Percentiles rank a stretch among this genome's conserved stretches.
These are phyloP conservation scores for Himalopsyche tibetana DNA, from an alignment of 2,888 invertebrate species.

Conservation along the genomic window DNA sequence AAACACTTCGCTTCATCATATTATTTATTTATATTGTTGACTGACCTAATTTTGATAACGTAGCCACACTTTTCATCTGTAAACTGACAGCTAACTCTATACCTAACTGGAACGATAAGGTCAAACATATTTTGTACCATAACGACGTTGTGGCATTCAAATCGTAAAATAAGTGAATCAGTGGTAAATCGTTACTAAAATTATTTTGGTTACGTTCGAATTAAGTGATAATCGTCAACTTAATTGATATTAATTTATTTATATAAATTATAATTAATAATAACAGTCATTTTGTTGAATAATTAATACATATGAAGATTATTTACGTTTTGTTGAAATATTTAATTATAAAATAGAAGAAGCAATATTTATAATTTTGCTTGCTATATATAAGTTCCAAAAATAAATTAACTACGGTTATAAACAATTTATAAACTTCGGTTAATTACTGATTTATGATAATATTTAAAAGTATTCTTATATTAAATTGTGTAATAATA, in stretches of 20 bases:
- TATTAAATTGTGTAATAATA: too few relatives aligned
- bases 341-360: neutral
- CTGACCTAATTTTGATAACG: neutral
- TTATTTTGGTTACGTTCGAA: neutral
- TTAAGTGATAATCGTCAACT: neutral
- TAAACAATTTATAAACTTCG: too few relatives aligned
- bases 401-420: too few relatives aligned
- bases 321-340: conserved; percentile 28
- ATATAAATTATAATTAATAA: neutral
- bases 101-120: too few relatives aligned
- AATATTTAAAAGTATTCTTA: too few relatives aligned
- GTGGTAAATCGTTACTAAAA: neutral
- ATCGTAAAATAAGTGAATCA: conserved; percentile 32
- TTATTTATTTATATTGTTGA: conserved; percentile 3
- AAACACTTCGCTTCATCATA: neutral
- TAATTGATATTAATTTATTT: neutral
- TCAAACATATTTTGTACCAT: too few relatives aligned
- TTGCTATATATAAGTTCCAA: too few relatives aligned
- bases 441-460: too few relatives aligned
- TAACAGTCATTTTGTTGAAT: conserved; percentile 34
- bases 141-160: neutral
- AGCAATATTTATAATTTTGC: too few relatives aligned
- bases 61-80: too few relatives aligned
- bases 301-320: neutral
- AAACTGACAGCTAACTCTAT: too few relatives aligned